phyloP scores from a whole-genome alignment of 2,888 invertebrate genomes.

The Tachina grossa region DNA sequence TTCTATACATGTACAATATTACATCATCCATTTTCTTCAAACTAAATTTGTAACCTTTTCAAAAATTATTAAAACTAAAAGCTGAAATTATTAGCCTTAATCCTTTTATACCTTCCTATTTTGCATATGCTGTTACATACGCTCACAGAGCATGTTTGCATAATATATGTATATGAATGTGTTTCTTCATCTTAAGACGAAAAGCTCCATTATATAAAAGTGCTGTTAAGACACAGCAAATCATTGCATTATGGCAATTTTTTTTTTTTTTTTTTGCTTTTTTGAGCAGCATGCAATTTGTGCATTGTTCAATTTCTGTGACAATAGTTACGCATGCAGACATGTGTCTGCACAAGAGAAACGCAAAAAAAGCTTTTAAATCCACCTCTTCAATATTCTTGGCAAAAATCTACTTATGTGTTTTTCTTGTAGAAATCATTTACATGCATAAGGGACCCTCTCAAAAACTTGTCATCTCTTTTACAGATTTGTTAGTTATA shows the following conservation, averaged over 20 bases:
- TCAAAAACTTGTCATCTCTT: slow-evolving; percentile 69
- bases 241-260: slow-evolving; percentile 9
- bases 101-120: too few relatives aligned
- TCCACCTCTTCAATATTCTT: slow-evolving; percentile 66
- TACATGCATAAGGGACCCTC: slow-evolving; percentile 13
- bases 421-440: too few relatives aligned
- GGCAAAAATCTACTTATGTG: neutral
- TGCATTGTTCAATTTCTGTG: slow-evolving; percentile 54
- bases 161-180: neutral
- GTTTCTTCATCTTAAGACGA: neutral
- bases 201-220: slow-evolving; percentile 1
- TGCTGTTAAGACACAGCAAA: slow-evolving; percentile 8
- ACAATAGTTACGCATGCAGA: slow-evolving; percentile 69
- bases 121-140: too few relatives aligned
- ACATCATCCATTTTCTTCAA: too few relatives aligned
- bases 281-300: slow-evolving; percentile 42
- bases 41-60: too few relatives aligned
- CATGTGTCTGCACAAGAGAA: slow-evolving; percentile 38
- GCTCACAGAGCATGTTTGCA: neutral
- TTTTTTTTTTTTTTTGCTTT: neutral
- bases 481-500: slow-evolving; percentile 70
- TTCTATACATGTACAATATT: too few relatives aligned
- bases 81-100: too few relatives aligned
- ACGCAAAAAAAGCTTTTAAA: slow-evolving; percentile 58
- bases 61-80: too few relatives aligned